Evolutionary conservation across 2,113 vertebrate genomes (phyloP).

Genomic region (Cavia porcellus): DNA sequence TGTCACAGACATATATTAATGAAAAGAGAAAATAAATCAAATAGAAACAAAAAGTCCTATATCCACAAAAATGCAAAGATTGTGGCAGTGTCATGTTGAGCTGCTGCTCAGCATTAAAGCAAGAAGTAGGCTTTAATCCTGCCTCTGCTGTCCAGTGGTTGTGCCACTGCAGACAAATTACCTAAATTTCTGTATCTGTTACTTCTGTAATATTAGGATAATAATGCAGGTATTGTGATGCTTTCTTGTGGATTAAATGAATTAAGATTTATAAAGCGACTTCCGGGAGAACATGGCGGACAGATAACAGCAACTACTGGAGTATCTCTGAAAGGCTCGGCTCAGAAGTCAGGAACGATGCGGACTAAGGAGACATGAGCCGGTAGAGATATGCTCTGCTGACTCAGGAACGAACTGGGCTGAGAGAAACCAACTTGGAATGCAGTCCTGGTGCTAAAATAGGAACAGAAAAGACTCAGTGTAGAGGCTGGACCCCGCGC

Average conservation of each 20-base stretch:
- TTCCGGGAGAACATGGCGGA: too few species aligned
- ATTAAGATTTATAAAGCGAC: neutral
- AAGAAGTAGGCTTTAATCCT: neutral
- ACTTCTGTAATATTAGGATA: neutral
- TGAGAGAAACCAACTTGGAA: too few species aligned
- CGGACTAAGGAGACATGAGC: too few species aligned
- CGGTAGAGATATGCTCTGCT: too few species aligned
- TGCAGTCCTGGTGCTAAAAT: too few species aligned
- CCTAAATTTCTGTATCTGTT: neutral
- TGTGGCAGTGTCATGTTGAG: neutral
- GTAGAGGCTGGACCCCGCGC: too few species aligned
- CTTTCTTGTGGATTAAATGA: neutral
- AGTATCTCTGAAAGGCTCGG: too few species aligned
- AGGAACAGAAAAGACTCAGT: too few species aligned
- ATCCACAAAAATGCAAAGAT: neutral
- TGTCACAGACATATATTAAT: neutral
- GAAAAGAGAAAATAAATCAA: neutral
- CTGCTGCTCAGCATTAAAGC: too few species aligned
- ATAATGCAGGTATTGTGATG: accelerated
- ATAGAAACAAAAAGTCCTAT: neutral
- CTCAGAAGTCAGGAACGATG: too few species aligned
- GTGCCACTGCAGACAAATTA: neutral
- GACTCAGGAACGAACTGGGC: too few species aligned
- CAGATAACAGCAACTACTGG: too few species aligned
- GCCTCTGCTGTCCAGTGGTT: neutral